Evolutionary conservation across 2,888 invertebrate species (phyloP), one percentile per base, ranked within the genome.

Genomic region (Aspidiotus rigidus): DNA sequence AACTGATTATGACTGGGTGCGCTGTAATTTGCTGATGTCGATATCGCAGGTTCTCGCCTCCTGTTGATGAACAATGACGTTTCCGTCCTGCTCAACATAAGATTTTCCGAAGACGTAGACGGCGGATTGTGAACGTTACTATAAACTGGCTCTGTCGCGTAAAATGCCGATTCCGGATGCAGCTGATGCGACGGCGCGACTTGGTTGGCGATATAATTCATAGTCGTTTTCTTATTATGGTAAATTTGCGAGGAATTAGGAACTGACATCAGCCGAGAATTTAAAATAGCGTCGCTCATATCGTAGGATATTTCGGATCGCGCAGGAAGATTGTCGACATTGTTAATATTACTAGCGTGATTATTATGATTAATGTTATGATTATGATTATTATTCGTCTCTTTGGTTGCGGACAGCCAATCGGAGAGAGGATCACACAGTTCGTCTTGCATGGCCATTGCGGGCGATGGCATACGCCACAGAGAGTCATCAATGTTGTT

Each of bases 381-480:
- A 57, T 53, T 49, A 28, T 61, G 41, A 28, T 61, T 62, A 17
- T 56, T 59, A 15, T 56, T 67, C 17, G 67, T 40, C 62, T 62
- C 57, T 44, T 60, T 54, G 54, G 67, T 66, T 53, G 44, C 49
- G n/a, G 71, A 16, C 8, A 71, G 49, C 71, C 71, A 71, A 69
- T 71, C 71, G 41, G 57, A 42, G 40, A 71, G 62, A 41, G 71
- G 69, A 66, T 71, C 71, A 62, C 66, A 69, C 67, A 71, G 63
- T 69, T 71, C 71, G 62, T 69, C 71, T 44, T 71, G 70, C 55
- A 69, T 66, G 62, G 64, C 54, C 41, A 15, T 44, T 17, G 56
- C 39, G 15, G 70, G 49, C 59, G 70, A 57, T 16, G 69, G 44
- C 60, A 60, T 67, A 70, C 69, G 69, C 64, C 69, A 70, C 40